phyloP scores from a whole-genome alignment of 2,888 invertebrate genomes.

The Nomada ferruginata region DNA sequence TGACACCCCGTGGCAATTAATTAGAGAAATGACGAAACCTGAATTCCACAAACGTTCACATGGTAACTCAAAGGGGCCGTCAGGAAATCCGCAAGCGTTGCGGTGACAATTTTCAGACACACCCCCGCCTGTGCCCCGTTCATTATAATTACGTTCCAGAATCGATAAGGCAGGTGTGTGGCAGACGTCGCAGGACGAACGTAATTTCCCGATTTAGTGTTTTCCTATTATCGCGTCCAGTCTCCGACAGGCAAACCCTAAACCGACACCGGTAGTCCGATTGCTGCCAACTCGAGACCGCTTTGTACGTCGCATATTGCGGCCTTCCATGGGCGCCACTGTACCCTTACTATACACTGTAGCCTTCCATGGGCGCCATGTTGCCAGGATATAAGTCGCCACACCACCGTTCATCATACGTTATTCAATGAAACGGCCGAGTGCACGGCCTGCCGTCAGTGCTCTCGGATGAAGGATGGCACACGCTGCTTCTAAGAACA shows the following conservation, averaged over 20 bases:
- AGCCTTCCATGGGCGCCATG: not conserved
- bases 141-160: slow-evolving; percentile 60
- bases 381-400: slow-evolving; percentile 37
- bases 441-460: not conserved
- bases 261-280: slow-evolving; percentile 46
- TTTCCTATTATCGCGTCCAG: slow-evolving; percentile 68
- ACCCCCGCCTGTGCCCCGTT: slow-evolving; percentile 30
- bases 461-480: not conserved
- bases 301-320: slow-evolving; percentile 56
- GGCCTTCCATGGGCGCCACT: slow-evolving; percentile 15
- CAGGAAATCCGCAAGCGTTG: slow-evolving; percentile 9
- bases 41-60: not conserved
- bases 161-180: slow-evolving; percentile 60
- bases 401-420: slow-evolving; percentile 28
- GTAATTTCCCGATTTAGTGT: slow-evolving; percentile 74
- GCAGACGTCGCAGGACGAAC: slow-evolving; percentile 56
- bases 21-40: not conserved
- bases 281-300: slow-evolving; percentile 47
- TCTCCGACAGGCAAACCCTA: slow-evolving; percentile 41
- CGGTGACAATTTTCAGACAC: slow-evolving; percentile 20
- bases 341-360: not conserved
- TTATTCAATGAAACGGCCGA: not conserved
- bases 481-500: slow-evolving; percentile 12
- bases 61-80: not conserved
- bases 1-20: not conserved